Evolutionary conservation across 1,140 invertebrate genomes (phyloP), one percentile per base, ranked within the genome.

Genomic region (Mylabris phalerata): DNA sequence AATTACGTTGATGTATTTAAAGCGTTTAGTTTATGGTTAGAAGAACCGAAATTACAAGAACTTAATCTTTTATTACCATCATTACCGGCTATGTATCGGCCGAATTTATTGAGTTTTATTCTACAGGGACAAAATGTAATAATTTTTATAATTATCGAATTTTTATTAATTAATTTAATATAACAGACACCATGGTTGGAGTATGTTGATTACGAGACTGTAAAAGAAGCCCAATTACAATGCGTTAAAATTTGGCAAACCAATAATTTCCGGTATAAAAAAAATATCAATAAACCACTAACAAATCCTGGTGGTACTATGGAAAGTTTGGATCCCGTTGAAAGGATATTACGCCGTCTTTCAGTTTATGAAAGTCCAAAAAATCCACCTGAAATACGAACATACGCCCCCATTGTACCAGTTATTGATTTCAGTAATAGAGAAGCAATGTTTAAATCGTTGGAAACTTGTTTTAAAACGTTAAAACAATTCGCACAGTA

Each of bases 31-130:
- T 73, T 91, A 2, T 93, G 90, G 90, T 71, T 92, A 47, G 88
- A 91, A 68, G 89, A 92, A 67, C 83, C 86, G 4, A 75, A 83
- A 59, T 75, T 92, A 4, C 86, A 87, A 67, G 84, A 88, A 67
- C 74, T 80, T 2, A 81, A 80, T 25, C 68, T 89, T 3, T 85
- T 85, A 72, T 72, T 89, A n/a, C 84, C 84, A 13, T 82, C 84
- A 26, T 73, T 92, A 40, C 89, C 89, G 9, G 80, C 83, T 0
- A 85, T 89, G 59, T 89, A 85, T 62, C 80, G 86, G 74, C 77
- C 82, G 6, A 75, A 79, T 55, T 79, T 82, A 57, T 59, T 80
- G 25, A 63, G 68, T 0, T 68, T 74, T 39, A 73, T 79, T 11
- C 65, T 80, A 7, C 67, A 71, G 57, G 70, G 73, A 7, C 32